Percentiles rank a stretch among this genome's conserved stretches.
These are phyloP conservation scores for Uria aalge DNA, from an alignment of 2,113 vertebrate species.

Conservation along the genomic window DNA sequence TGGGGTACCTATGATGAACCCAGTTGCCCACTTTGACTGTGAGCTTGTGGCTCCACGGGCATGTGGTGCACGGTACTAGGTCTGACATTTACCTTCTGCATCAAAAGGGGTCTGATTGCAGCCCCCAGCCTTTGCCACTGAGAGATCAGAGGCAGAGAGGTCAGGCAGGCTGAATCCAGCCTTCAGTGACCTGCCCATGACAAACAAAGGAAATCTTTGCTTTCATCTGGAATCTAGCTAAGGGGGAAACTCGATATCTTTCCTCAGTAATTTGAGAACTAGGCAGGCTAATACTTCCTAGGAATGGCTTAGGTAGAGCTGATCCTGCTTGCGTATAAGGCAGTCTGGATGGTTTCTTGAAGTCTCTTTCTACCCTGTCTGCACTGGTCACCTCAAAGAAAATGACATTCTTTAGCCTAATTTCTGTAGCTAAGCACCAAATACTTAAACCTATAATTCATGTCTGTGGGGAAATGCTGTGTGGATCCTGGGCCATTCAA, in stretches of 20 bases:
- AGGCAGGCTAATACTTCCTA: background rate
- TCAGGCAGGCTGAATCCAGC: background rate
- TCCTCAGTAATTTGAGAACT: background rate
- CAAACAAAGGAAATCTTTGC: background rate
- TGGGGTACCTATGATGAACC: background rate
- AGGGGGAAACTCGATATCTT: background rate
- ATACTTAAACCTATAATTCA: background rate
- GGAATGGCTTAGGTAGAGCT: background rate
- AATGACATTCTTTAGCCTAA: background rate
- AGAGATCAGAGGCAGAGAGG: background rate
- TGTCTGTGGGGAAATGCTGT: background rate
- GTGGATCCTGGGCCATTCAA: background rate
- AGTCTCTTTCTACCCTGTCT: background rate
- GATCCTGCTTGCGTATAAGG: background rate
- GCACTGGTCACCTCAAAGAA: background rate
- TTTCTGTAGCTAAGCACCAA: background rate
- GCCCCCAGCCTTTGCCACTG: background rate
- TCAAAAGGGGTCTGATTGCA: background rate
- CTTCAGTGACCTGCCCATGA: background rate
- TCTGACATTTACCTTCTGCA: background rate
- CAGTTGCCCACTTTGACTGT: background rate
- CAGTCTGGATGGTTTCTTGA: background rate
- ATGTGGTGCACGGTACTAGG: fast-evolving
- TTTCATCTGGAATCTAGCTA: background rate
- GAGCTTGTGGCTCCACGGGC: fast-evolving